Evolutionary conservation across 2,888 invertebrate species (phyloP).

Genomic region (Drosophila rellima): DNA sequence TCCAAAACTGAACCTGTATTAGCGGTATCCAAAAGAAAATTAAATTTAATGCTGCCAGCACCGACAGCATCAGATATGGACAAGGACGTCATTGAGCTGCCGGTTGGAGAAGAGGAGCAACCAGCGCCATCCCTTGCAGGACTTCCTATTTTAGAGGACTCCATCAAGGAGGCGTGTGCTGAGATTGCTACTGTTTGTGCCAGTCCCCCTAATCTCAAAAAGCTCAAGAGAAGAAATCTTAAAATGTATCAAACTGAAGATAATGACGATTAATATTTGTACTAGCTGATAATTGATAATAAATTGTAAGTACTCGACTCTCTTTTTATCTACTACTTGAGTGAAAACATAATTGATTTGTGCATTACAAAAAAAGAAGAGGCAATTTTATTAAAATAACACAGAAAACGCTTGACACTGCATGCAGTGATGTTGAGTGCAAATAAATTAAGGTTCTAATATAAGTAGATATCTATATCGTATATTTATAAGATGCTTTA

Average conservation of each 20-base stretch:
- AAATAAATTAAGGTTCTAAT: conserved; percentile 47
- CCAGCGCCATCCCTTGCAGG: not conserved
- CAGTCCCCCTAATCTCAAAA: conserved; percentile 66
- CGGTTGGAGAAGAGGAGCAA: conserved; percentile 36
- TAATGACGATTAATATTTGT: conserved; percentile 52
- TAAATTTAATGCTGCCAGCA: conserved; percentile 75
- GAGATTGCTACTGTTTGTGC: not conserved
- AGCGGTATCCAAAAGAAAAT: conserved; percentile 78
- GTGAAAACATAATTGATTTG: conserved; percentile 2
- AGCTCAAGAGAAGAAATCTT: conserved; percentile 85
- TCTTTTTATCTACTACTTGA: not conserved
- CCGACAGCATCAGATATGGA: conserved; percentile 46
- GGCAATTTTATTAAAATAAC: conserved; percentile 75
- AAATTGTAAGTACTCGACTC: not conserved
- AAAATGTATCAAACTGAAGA: conserved; percentile 76
- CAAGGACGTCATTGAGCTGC: conserved; percentile 37
- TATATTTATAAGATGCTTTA: conserved; percentile 28
- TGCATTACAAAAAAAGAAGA: conserved; percentile 42
- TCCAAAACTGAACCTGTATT: not conserved
- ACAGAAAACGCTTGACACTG: conserved; percentile 63
- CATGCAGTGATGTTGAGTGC: conserved; percentile 32
- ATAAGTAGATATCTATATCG: not conserved
- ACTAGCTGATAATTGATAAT: conserved; percentile 3
- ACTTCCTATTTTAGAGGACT: not conserved
- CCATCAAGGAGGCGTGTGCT: not conserved